Percentiles rank a stretch among this genome's conserved stretches.
These are phyloP conservation scores for Ypsolopha sequella DNA, from an alignment of 2,888 invertebrate species.

Conservation along the genomic window DNA sequence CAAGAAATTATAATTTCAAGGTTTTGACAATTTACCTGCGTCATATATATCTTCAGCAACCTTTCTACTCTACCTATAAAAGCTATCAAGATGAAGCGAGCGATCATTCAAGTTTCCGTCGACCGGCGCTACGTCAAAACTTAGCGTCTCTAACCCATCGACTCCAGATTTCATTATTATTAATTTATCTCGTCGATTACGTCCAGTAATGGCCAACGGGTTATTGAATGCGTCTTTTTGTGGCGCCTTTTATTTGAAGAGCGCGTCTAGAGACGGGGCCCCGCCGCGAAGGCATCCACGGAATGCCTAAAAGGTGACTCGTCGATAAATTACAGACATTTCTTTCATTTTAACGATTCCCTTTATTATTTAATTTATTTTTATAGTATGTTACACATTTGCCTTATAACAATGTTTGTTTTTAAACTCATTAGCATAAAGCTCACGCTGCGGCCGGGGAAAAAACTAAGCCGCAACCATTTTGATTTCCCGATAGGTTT, in stretches of 20 bases:
- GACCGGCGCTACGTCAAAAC: conserved; percentile 18
- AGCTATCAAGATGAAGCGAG: not conserved
- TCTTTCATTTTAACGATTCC: conserved; percentile 70
- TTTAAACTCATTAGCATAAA: conserved; percentile 67
- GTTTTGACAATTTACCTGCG: no score
- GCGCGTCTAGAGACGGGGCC: conserved; percentile 62
- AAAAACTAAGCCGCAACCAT: conserved; percentile 44
- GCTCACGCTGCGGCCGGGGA: conserved; percentile 45
- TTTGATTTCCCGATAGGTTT: conserved; percentile 51
- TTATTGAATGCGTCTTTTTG: conserved; percentile 69
- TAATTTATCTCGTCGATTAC: conserved; percentile 69
- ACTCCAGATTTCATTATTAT: conserved; percentile 55
- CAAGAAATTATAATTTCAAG: no score
- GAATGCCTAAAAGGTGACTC: conserved; percentile 70
- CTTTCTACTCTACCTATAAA: not conserved
- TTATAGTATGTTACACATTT: conserved; percentile 69
- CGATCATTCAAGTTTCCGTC: conserved; percentile 1
- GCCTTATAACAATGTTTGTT: conserved; percentile 69
- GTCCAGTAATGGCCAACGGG: conserved; percentile 61
- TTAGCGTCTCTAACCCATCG: conserved; percentile 20
- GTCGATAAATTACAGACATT: conserved; percentile 69
- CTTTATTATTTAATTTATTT: conserved; percentile 71
- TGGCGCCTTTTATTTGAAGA: conserved; percentile 67
- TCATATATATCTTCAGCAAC: no score
- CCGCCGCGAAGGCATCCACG: conserved; percentile 64